Evolutionary conservation across 2,888 invertebrate species (phyloP), one percentile per base, ranked within the genome.

Genomic region (Nowickia ferox): DNA sequence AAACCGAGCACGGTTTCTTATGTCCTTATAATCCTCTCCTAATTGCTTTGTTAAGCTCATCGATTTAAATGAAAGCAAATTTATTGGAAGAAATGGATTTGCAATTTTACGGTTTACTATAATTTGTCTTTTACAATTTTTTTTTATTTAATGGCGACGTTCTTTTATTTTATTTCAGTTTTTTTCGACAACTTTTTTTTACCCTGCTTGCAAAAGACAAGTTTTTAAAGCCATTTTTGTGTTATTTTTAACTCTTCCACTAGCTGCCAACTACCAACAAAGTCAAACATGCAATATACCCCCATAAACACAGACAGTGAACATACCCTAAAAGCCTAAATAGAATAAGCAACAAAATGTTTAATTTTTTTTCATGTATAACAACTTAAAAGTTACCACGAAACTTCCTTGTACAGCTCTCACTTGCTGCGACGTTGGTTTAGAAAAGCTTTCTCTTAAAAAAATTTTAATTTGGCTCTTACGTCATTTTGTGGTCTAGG

Each of bases 161-260:
- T 53, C 6, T 48, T 59, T 48, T 30, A 30, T 46, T 6, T 38
- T 17, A 8, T 48, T 46, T 22, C 40, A 46, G n/a, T 22, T 66
- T 48, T 53, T 57, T 72, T 72, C 8, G n/a, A 22, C 63, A 9
- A 53, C 53, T 53, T 78, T 57, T 5, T 69, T 63, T 63, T 22
- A 30, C 57, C 48, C 55, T 40, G 22, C 65, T 80, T 72, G 72
- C 40, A 40, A 65, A 48, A 48, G 48, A 48, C 79, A 80, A 57
- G 57, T 80, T 80, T 65, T 72, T 22, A 17, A 72, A 65, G 48
- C 55, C 72, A 72, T 79, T 79, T 72, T 40, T 46, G 51, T 46
- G 46, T 19, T 68, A 40, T 69, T 77, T 76, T 76, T n/a, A 46
- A 55, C 53, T 65, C 30, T 55, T n/a, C 9, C 17, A 17, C 42